These are phyloP conservation scores for Pterocles orientalis DNA, from an alignment of 2,113 vertebrate species.

Conservation along the genomic window DNA sequence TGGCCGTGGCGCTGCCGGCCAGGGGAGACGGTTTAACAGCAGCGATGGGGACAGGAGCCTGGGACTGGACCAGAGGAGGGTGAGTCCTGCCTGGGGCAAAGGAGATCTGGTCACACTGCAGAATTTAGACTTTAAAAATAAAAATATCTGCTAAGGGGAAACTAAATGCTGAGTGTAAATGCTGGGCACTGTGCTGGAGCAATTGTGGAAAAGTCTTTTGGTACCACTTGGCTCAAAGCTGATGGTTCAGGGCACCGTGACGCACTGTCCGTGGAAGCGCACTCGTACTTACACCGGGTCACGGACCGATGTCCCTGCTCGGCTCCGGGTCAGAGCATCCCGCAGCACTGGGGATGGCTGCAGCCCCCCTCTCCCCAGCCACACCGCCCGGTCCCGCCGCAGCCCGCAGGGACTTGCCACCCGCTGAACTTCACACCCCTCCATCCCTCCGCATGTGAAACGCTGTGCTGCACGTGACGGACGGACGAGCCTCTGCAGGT, in stretches of 20 bases:
- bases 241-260: rapidly evolving
- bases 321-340: not conserved
- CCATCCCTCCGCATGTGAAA: not conserved
- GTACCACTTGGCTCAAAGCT: not conserved
- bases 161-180: rapidly evolving
- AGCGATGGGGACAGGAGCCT: not conserved
- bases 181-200: not conserved
- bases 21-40: not conserved
- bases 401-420: not conserved
- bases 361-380: not conserved
- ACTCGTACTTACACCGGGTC: rapidly evolving
- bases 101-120: not conserved
- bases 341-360: not conserved
- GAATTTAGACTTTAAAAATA: not conserved
- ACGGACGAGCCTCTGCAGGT: not conserved
- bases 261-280: rapidly evolving
- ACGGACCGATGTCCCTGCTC: rapidly evolving
- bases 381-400: not conserved
- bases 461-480: rapidly evolving
- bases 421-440: not conserved
- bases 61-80: not conserved
- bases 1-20: not conserved
- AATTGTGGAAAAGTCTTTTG: not conserved
- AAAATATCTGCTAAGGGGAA: not conserved
- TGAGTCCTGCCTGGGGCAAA: not conserved